Evolutionary conservation across 2,888 invertebrate genomes (phyloP).

Genomic region (Tachina fera): DNA sequence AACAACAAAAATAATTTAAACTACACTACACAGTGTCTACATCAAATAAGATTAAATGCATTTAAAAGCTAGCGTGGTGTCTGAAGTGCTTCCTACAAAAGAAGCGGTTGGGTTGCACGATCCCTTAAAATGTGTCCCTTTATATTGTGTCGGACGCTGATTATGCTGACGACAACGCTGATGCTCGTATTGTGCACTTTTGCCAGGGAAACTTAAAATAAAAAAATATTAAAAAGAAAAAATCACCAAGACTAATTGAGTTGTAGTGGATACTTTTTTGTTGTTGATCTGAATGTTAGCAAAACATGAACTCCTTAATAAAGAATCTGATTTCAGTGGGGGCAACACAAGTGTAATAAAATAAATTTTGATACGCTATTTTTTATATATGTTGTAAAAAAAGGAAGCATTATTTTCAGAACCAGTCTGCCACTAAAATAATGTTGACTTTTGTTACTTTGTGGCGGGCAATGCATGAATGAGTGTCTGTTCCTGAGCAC

Average conservation of each 20-base stretch:
- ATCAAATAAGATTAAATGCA: conserved; percentile 43
- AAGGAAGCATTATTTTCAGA: conserved; percentile 43
- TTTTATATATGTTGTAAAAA: background rate
- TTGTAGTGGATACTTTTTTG: conserved; percentile 64
- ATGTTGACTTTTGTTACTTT: conserved; percentile 47
- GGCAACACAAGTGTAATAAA: conserved; percentile 45
- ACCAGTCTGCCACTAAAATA: conserved; percentile 38
- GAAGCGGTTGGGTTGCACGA: conserved; percentile 17
- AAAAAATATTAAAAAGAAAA: conserved; percentile 37
- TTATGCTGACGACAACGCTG: conserved; percentile 10
- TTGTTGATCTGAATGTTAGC: background rate
- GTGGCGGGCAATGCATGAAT: conserved; percentile 16
- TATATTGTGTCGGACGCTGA: conserved; percentile 25
- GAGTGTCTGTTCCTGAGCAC: conserved; percentile 21
- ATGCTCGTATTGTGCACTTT: background rate
- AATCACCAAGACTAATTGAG: conserved; percentile 67
- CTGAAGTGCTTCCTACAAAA: conserved; percentile 69
- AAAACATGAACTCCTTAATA: conserved; percentile 27
- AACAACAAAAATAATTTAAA: background rate
- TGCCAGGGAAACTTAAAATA: conserved; percentile 14
- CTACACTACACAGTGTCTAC: conserved; percentile 21
- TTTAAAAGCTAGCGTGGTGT: conserved; percentile 36
- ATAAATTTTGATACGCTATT: conserved; percentile 58
- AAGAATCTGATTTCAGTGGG: conserved; percentile 46
- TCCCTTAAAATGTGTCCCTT: conserved; percentile 52